phyloP scores from a whole-genome alignment of 2,888 invertebrate species.

The Dasysyrphus tricinctus region DNA sequence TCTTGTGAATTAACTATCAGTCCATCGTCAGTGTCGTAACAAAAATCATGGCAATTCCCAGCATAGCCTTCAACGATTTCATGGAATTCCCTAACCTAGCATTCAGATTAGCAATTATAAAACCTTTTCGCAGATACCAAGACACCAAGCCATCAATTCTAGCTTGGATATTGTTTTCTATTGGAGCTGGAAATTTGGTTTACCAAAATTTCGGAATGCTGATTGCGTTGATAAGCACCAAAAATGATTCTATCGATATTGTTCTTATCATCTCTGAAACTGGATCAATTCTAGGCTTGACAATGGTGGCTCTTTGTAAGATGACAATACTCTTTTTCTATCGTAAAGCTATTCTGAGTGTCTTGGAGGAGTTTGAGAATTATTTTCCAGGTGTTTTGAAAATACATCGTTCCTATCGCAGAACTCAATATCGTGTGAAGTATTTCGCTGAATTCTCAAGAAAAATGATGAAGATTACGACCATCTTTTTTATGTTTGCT shows the following conservation, averaged over 20 bases:
- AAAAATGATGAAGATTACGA: conserved; percentile 76
- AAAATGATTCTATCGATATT: conserved; percentile 57
- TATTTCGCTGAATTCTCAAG: conserved; percentile 76
- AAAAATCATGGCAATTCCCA: background rate
- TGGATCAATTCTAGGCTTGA: conserved; percentile 77
- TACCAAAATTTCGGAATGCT: conserved; percentile 79
- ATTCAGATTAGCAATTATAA: conserved; percentile 76
- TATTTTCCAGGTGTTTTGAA: conserved; percentile 63
- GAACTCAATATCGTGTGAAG: conserved; percentile 70
- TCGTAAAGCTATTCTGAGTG: conserved; percentile 75
- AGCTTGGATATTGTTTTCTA: conserved; percentile 33
- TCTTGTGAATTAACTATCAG: background rate
- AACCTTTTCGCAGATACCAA: conserved; percentile 61
- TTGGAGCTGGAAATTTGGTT: conserved; percentile 77
- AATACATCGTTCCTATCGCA: background rate
- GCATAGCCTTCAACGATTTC: conserved; percentile 76
- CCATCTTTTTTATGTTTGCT: conserved; percentile 77
- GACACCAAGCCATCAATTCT: conserved; percentile 12
- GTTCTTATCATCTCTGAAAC: conserved; percentile 77
- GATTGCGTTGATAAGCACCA: conserved; percentile 72
- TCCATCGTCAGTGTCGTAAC: background rate
- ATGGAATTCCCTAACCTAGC: conserved; percentile 79
- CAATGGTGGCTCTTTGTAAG: conserved; percentile 77
- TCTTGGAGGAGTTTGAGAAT: conserved; percentile 76
- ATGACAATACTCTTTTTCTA: conserved; percentile 77